Percentiles rank a stretch among this genome's conserved stretches.
Evolutionary conservation across 2,888 invertebrate genomes (phyloP).

Genomic region (Chloromyia formosa): DNA sequence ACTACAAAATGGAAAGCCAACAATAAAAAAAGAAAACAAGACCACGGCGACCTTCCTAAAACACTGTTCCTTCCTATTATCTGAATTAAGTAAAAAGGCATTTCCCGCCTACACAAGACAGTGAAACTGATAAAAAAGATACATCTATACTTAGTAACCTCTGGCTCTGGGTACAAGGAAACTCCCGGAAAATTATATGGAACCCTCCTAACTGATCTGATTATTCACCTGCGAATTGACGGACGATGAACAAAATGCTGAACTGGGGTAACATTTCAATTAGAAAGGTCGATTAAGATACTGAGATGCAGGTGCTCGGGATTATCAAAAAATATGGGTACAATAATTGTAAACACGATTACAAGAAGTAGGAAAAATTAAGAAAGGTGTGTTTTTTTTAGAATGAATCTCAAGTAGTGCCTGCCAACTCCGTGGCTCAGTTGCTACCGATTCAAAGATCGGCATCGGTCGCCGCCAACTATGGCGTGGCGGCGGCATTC

Average conservation of each 20-base stretch:
- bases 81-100: not conserved
- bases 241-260: not conserved
- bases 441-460: too few species aligned
- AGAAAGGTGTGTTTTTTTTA: too few species aligned
- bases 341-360: not conserved
- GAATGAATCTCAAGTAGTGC: too few species aligned
- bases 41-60: too few species aligned
- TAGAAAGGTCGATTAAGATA: not conserved
- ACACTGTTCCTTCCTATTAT: not conserved
- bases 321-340: not conserved
- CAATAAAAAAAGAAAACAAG: too few species aligned
- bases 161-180: too few species aligned
- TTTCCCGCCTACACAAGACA: not conserved
- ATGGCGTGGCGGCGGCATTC: not conserved
- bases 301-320: constrained; percentile 28
- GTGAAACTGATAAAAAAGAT: too few species aligned
- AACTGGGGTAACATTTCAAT: not conserved
- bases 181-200: not conserved
- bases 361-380: too few species aligned
- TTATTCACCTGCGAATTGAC: not conserved
- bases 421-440: too few species aligned
- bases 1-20: too few species aligned
- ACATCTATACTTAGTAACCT: too few species aligned
- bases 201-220: not conserved
- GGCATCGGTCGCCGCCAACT: too few species aligned